Evolutionary conservation across 2,888 invertebrate genomes (phyloP).

Genomic region (Melanotus villosus): DNA sequence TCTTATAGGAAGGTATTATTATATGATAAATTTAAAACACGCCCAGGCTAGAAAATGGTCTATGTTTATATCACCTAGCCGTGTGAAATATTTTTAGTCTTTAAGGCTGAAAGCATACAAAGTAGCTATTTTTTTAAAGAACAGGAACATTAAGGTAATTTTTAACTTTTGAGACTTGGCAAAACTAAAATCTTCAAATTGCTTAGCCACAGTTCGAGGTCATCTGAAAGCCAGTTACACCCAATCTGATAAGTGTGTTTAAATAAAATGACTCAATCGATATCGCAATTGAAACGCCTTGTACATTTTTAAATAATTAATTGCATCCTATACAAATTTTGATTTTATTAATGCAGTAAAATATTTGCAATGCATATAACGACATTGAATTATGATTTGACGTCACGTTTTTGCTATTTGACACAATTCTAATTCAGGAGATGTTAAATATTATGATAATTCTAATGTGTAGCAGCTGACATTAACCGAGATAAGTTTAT

Average conservation of each 20-base stretch:
- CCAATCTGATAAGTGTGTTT: constrained; percentile 1
- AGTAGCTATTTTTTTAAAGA: background rate
- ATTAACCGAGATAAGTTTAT: background rate
- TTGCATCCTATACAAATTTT: background rate
- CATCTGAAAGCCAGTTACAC: background rate
- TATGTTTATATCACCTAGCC: background rate
- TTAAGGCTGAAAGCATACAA: background rate
- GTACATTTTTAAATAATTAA: background rate
- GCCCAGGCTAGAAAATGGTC: background rate
- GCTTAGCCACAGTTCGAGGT: background rate
- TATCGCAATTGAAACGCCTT: background rate
- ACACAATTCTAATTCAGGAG: background rate
- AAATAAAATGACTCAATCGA: background rate
- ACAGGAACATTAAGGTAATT: background rate
- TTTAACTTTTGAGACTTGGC: too few species aligned
- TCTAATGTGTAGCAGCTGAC: background rate
- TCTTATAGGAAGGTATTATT: background rate
- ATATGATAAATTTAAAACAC: background rate
- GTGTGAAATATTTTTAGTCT: background rate
- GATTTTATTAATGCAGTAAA: background rate
- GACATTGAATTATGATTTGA: constrained; percentile 3
- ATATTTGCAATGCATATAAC: background rate
- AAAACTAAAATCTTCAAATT: background rate
- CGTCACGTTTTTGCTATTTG: background rate
- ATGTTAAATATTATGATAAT: background rate